Base-by-base conservation (phyloP, 1,140 invertebrate species). In the Lepidurus apus region DNA sequence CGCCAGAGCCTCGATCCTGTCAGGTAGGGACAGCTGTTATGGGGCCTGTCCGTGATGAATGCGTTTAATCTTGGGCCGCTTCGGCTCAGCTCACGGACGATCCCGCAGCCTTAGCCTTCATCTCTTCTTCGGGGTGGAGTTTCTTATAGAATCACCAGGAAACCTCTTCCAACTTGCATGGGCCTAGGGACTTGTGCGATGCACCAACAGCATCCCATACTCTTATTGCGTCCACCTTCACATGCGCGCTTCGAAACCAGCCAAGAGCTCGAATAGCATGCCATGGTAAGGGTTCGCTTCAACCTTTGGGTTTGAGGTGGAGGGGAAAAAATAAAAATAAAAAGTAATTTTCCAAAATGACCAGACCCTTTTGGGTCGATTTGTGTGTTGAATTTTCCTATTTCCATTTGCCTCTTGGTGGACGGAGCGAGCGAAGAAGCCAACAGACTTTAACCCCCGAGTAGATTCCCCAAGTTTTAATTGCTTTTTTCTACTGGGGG, bases 81-180 rank as follows among this genome's bases (percentile, higher is more conserved):
- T 17, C 53, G 53, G 53, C 53, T 65, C 53, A 65, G 13, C 53
- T 65, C 53, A 65, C 53, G 53, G 53, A 65, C 53, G 53, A 65
- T 65, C 53, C 53, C 53, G 53, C 53, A 65, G 53, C 53, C 53
- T 65, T 65, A 65, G 53, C 53, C 53, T 65, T 65, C 53, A 65
- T 65, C 53, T 65, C 53, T 65, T 65, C 21, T 21, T 65, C 53
- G 21, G 53, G 6, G 17, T 65, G 53, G 53, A 65, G 53, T 65
- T 65, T 65, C 53, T 65, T 65, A 65, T 65, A 65, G 21, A 21
- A 65, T n/a, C 17, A 13, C 21, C 4, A 13, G 21, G 53, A 65
- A 65, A 65, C 53, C 53, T 65, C 53, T 65, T 65, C 53, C 53
- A 65, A 65, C 53, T 65, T 65, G 53, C 53, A 65, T 65, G 53